Conservation (phyloP, 37 sponge, comb jelly and placozoan species). For the Trichoplax adhaerens region DNA sequence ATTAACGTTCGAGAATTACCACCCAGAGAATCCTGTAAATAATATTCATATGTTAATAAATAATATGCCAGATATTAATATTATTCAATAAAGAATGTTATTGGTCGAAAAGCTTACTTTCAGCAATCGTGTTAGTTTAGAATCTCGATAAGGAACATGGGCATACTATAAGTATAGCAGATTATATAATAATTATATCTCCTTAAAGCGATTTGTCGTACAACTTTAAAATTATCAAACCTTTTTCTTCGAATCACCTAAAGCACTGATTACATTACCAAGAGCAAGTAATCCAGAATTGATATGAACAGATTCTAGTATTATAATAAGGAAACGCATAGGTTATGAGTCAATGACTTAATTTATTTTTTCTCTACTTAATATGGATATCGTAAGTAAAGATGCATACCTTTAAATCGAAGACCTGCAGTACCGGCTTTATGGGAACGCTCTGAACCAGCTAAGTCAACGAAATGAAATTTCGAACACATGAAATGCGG, state of each 20-base stretch:
- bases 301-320: constrained; percentile 33
- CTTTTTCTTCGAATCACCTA: constrained; percentile 20
- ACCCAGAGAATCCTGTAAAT: constrained; percentile 34
- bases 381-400: neutral
- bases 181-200: neutral
- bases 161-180: neutral
- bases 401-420: constrained; percentile 34
- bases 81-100: too few relatives aligned
- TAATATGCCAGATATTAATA: too few relatives aligned
- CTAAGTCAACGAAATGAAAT: constrained; percentile 70
- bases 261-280: constrained; percentile 46
- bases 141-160: constrained; percentile 26
- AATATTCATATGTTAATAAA: too few relatives aligned
- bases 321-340: neutral
- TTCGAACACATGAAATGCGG: constrained; percentile 14
- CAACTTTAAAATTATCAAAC: neutral
- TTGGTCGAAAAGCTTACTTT: constrained; percentile 1
- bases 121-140: constrained; percentile 29
- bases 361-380: neutral
- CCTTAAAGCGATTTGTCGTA: neutral
- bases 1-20: constrained; percentile 40
- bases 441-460: constrained; percentile 41
- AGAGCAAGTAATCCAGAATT: constrained; percentile 41
- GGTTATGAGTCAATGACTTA: too few relatives aligned
- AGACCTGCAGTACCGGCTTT: constrained; percentile 43